Base-by-base conservation (phyloP, 1,140 invertebrate species). In the Drosophila albomicans region DNA sequence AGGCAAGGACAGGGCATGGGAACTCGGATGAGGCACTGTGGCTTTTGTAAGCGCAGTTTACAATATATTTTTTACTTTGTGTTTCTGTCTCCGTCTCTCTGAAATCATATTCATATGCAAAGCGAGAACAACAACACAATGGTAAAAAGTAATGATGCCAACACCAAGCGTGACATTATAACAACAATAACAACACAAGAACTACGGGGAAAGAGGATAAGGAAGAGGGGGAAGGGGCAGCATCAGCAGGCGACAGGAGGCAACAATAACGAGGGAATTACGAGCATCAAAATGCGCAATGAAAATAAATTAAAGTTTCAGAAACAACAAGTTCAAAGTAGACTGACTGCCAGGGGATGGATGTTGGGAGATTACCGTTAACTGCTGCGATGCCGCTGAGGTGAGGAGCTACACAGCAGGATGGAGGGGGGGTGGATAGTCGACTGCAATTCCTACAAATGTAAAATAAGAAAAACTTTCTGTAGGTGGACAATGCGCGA, bases 201-300 rank as follows among this genome's bases (percentile, higher is more conserved):
- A 51, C 28, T 11, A 49, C 10, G 61, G 45, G 46, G 59, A 10
- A 38, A n/a, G n/a, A 25, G 28, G 32, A 59, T 65, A 10, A 73
- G 41, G 41, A 63, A 32, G 30, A 32, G 30, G 6, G 66, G 66
- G 20, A 48, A 32, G 30, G 6, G 67, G 66, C 32, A 49, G 54
- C 51, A 70, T 48, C 41, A 58, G 52, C 56, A 58, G 56, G 66
- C 41, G 30, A 78, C 79, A 88, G 77, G 80, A 79, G 79, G 82
- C 77, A 91, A 91, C 87, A 91, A 91, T 91, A 91, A 91, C 88
- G 82, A 84, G 80, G 74, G 88, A 79, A 91, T 91, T 91, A 91
- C 82, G 80, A 84, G 88, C 88, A 84, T 91, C 82, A 88, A 91
- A 91, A 91, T 91, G 88, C 88, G 88, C 88, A 88, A 91, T 91